Evolutionary conservation across 2,113 vertebrate species (phyloP).

Genomic region (Chauna torquata): DNA sequence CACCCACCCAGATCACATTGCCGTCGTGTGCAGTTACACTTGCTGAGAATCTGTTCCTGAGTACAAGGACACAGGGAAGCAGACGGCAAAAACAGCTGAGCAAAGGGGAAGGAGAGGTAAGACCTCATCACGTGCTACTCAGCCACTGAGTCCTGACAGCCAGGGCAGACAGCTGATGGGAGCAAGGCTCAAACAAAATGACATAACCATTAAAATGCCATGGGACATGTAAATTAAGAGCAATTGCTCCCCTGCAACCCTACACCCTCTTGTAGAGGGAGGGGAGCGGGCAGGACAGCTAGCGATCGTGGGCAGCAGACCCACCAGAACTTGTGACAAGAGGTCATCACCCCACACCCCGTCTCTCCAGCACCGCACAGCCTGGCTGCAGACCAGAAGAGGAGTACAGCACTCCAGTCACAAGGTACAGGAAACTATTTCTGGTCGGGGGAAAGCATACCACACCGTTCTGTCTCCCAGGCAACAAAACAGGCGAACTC

Average conservation of each 20-base stretch:
- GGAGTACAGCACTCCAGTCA: constrained; percentile 52
- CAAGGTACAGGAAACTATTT: constrained; percentile 75
- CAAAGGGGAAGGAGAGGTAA: constrained; percentile 61
- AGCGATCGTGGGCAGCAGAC: constrained; percentile 22
- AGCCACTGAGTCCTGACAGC: constrained; percentile 37
- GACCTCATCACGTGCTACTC: constrained; percentile 61
- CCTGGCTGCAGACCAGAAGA: constrained; percentile 37
- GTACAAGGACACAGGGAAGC: constrained; percentile 38
- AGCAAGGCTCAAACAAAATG: constrained; percentile 56
- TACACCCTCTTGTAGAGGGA: constrained; percentile 42
- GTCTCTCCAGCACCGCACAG: constrained; percentile 24
- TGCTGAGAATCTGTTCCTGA: constrained; percentile 27
- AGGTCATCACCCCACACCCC: constrained; percentile 55
- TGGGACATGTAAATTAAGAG: constrained; percentile 65
- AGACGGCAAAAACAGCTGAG: constrained; percentile 63
- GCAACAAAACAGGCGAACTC: constrained; percentile 73
- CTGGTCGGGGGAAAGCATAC: constrained; percentile 72
- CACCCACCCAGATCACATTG: background rate
- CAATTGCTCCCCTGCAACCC: constrained; percentile 69
- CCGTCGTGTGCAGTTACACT: background rate
- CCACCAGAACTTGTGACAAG: constrained; percentile 64
- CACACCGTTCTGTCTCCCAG: constrained; percentile 62
- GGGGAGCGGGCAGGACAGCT: constrained; percentile 22
- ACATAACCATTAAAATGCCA: constrained; percentile 70
- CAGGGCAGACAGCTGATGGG: constrained; percentile 68